These are phyloP conservation scores for Acleris cristana DNA, from an alignment of 2,888 invertebrate genomes.

Conservation along the genomic window DNA sequence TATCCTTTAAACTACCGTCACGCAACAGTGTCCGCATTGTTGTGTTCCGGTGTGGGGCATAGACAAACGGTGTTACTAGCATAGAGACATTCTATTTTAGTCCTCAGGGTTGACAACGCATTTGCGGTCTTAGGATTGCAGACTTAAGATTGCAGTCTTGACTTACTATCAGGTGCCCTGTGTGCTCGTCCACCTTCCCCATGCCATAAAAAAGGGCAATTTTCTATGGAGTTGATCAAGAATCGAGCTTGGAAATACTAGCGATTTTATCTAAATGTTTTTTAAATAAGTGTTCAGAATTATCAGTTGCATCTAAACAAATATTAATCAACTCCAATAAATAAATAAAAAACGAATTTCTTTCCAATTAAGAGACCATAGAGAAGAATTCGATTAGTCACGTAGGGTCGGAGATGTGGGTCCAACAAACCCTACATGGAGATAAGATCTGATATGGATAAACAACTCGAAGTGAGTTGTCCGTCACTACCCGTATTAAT, in stretches of 20 bases:
- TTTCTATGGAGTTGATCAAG: neutral
- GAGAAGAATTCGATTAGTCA: constrained; percentile 64
- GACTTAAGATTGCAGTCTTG: too few relatives aligned
- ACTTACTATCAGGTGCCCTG: too few relatives aligned
- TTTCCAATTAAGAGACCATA: constrained; percentile 52
- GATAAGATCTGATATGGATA: constrained; percentile 17
- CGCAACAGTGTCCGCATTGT: too few relatives aligned
- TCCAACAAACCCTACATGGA: constrained; percentile 43
- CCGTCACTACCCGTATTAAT: constrained; percentile 5
- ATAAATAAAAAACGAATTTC: constrained; percentile 44
- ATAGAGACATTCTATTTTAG: too few relatives aligned
- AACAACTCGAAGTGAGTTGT: constrained; percentile 43
- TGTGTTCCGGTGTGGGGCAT: too few relatives aligned
- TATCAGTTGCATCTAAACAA: constrained; percentile 20
- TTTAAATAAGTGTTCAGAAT: neutral
- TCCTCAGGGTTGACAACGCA: too few relatives aligned
- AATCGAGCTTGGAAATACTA: neutral
- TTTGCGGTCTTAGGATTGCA: too few relatives aligned
- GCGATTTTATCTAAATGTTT: neutral
- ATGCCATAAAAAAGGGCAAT: too few relatives aligned
- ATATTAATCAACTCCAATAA: constrained; percentile 36
- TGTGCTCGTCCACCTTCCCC: too few relatives aligned
- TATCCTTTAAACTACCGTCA: too few relatives aligned
- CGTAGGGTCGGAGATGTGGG: constrained; percentile 36
- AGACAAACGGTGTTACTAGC: too few relatives aligned